Base-by-base conservation (phyloP, 1,140 invertebrate genomes). In the Steinernema feltiae region DNA sequence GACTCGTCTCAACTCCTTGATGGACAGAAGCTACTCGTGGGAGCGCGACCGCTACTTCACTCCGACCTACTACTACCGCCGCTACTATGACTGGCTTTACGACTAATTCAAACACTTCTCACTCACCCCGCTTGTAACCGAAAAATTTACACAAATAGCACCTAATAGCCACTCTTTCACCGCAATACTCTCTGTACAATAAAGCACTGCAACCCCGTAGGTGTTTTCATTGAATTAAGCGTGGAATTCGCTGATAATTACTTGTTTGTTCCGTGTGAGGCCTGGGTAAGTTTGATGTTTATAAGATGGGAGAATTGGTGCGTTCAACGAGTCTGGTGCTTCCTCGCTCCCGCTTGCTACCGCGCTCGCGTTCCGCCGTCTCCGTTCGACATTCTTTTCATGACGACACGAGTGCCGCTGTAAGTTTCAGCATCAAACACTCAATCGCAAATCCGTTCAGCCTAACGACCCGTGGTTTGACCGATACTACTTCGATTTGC, bases 11-110 rank as follows among this genome's bases (percentile, higher is more conserved):
- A 63, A 63, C 53, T 63, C 7, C 53, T 3, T 15, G 24, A 15
- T 12, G 12, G 53, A 63, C 53, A 12, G 53, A 27, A 63, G 12
- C 53, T 63, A 63, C 53, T 63, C 7, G 53, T 63, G 53, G 53
- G 53, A 63, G 53, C 53, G 53, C 53, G 53, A 63, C 24, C 53
- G 53, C 12, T 63, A 63, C 53, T 63, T 63, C 53, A 7, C 7
- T 12, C 53, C 53, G 2, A n/a, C 53, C 53, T 63, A 63, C 53
- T 63, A 63, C 24, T n/a, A 15, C 24, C 53, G 53, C 24, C 53
- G 53, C 24, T 63, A 63, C 53, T 63, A 63, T 21, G 53, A 63
- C 24, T 63, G 53, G 53, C 53, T 63, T 63, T 63, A 63, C 24
- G 53, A 63, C 53, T 63, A 63, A 63, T 27, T 27, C 53, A 7